phyloP scores from a whole-genome alignment of 2,797 vertebrate species.

The Antennarius maculatus region DNA sequence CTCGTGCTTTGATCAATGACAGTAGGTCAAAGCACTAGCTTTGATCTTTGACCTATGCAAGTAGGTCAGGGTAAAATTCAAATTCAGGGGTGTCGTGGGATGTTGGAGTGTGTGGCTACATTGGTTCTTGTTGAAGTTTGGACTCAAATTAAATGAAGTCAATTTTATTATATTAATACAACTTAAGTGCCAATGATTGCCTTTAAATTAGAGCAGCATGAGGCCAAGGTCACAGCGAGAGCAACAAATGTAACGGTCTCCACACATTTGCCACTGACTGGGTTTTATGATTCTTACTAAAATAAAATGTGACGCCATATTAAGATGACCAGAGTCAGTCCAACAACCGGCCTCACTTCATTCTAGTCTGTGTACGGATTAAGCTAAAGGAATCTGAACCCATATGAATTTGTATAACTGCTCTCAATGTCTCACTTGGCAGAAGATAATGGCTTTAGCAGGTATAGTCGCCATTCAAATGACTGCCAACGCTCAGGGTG shows the following conservation, averaged over 20 bases:
- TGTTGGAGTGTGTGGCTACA: too few relatives aligned
- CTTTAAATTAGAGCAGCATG: background rate
- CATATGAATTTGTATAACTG: slow-evolving; percentile 17
- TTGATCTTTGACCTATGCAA: too few relatives aligned
- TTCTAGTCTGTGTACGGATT: background rate
- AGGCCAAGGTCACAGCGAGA: background rate
- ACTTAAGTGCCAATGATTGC: background rate
- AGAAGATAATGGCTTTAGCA: slow-evolving; percentile 66
- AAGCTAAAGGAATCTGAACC: background rate
- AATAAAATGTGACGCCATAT: background rate
- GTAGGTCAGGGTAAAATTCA: too few relatives aligned
- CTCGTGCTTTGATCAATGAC: too few relatives aligned
- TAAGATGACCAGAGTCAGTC: background rate
- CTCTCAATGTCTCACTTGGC: slow-evolving; percentile 40
- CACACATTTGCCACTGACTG: background rate
- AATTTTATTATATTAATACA: background rate
- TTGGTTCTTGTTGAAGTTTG: background rate
- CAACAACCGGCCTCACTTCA: background rate
- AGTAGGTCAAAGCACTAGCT: too few relatives aligned
- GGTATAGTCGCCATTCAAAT: slow-evolving; percentile 47
- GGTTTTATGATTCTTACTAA: slow-evolving; percentile 3
- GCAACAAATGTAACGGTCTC: background rate
- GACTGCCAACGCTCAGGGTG: slow-evolving; percentile 41
- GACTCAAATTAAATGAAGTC: background rate
- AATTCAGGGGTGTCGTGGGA: too few relatives aligned